These are phyloP conservation scores for Ceratosolen solmsi DNA, from an alignment of 1,140 invertebrate genomes.

Conservation along the genomic window DNA sequence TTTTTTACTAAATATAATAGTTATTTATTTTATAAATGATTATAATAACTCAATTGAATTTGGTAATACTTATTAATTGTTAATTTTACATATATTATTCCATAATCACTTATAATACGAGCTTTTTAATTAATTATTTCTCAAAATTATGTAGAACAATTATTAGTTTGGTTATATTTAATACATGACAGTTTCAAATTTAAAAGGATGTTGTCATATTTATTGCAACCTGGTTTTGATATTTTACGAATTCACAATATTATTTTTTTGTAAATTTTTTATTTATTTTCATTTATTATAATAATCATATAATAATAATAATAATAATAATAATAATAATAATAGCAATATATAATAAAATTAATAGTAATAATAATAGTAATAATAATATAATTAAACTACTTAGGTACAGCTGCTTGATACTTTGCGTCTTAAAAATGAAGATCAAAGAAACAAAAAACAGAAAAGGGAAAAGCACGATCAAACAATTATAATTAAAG, in stretches of 20 bases:
- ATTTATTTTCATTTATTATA: conserved; percentile 53
- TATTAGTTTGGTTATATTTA: background rate
- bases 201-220: conserved; percentile 35
- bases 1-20: background rate
- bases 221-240: conserved; percentile 42
- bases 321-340: conserved; percentile 56
- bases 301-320: conserved; percentile 51
- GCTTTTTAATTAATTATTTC: conserved; percentile 34
- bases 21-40: background rate
- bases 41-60: conserved; percentile 18
- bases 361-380: conserved; percentile 58
- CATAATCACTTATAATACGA: conserved; percentile 17
- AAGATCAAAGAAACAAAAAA: conserved; percentile 60
- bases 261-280: conserved; percentile 51
- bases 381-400: conserved; percentile 63
- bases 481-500: conserved; percentile 46
- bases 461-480: conserved; percentile 56
- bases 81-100: conserved; percentile 20
- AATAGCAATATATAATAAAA: conserved; percentile 58
- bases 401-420: conserved; percentile 71
- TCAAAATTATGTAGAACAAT: conserved; percentile 26
- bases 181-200: conserved; percentile 13
- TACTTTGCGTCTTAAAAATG: conserved; percentile 61
- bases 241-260: conserved; percentile 44
- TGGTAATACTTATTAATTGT: conserved; percentile 26